Evolutionary conservation across 2,797 vertebrate genomes (phyloP).

Genomic region (Chlorospingus semifuscus): DNA sequence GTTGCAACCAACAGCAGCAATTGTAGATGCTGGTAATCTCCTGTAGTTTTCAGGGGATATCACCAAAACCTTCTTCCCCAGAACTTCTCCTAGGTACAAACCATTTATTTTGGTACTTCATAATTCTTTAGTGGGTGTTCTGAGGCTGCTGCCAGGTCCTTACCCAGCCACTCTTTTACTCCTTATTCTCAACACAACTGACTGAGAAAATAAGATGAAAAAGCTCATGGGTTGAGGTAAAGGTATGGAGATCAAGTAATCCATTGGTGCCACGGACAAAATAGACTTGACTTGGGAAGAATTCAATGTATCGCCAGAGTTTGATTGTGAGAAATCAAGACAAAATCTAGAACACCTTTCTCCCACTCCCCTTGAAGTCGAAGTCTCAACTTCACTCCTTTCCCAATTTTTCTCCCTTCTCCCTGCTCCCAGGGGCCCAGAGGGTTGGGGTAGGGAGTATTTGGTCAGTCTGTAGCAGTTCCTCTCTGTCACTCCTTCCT

Average conservation of each 20-base stretch:
- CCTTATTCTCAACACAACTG: not conserved
- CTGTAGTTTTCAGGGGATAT: not conserved
- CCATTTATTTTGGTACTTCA: not conserved
- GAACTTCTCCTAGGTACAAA: not conserved
- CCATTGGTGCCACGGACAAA: not conserved
- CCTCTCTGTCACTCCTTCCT: not conserved
- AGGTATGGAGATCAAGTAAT: not conserved
- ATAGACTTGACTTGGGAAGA: not conserved
- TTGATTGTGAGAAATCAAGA: not conserved
- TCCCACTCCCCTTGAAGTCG: not conserved
- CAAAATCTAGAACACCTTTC: not conserved
- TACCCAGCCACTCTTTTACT: not conserved
- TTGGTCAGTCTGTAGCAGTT: not conserved
- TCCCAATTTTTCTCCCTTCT: not conserved
- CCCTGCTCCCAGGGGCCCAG: not conserved
- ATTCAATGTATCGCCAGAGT: not conserved
- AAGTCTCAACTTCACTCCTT: not conserved
- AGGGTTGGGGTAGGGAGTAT: too few relatives aligned
- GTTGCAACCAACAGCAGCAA: not conserved
- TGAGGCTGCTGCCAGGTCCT: not conserved
- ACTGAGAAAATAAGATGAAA: not conserved
- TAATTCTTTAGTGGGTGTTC: not conserved
- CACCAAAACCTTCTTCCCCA: not conserved
- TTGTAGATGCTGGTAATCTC: not conserved
- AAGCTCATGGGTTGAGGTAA: not conserved